These are phyloP conservation scores for Hemiscyllium ocellatum DNA, from an alignment of 2,113 vertebrate species.

Conservation along the genomic window DNA sequence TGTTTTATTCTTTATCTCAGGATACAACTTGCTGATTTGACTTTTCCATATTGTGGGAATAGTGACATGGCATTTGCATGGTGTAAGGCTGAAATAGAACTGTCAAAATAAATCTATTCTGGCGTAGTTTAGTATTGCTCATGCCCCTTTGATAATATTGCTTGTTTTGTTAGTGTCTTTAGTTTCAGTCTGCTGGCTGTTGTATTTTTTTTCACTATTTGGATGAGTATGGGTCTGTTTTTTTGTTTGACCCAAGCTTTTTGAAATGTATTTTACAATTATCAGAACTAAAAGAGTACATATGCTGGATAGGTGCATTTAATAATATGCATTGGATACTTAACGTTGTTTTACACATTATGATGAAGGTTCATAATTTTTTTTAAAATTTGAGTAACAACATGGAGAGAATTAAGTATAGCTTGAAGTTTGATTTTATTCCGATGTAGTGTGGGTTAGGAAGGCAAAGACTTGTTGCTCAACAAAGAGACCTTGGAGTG, in stretches of 20 bases:
- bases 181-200: not conserved
- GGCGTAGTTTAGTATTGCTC: constrained; percentile 37
- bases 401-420: too few species aligned
- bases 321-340: not conserved
- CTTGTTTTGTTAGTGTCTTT: not conserved
- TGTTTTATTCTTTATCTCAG: constrained; percentile 27
- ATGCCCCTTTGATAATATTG: constrained; percentile 24
- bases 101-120: constrained; percentile 52
- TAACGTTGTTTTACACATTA: not conserved
- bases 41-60: constrained; percentile 22
- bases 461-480: too few species aligned
- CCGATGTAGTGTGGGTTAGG: too few species aligned
- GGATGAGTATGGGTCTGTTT: not conserved
- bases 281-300: not conserved
- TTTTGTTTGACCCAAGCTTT: not conserved
- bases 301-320: not conserved
- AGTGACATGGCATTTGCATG: constrained; percentile 52
- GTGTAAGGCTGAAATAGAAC: constrained; percentile 41
- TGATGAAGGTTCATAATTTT: too few species aligned
- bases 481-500: too few species aligned
- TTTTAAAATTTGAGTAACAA: too few species aligned
- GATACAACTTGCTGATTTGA: not conserved
- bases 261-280: not conserved
- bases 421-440: too few species aligned
- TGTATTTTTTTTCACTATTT: not conserved